Base-by-base conservation (phyloP, 1,140 invertebrate species). In the Drosophila triauraria region DNA sequence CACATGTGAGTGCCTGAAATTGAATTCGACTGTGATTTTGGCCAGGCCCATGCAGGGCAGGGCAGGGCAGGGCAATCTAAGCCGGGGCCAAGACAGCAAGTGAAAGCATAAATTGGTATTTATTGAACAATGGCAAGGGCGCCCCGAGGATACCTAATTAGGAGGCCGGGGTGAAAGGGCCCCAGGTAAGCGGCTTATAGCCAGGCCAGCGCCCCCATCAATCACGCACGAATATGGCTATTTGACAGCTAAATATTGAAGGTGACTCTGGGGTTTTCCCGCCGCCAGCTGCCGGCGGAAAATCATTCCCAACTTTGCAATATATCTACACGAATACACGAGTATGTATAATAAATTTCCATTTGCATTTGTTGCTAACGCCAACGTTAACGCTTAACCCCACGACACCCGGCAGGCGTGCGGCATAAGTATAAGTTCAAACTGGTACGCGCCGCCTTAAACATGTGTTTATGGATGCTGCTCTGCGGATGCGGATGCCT, bases 341-440 rank as follows among this genome's bases (percentile, higher is more conserved):
- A 63, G 63, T 75, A 82, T 86, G 83, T 82, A 82, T 86, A 82
- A 86, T 86, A 86, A 86, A 86, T 86, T 86, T 87, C 80, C 83
- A 87, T 87, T 86, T 87, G 75, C 58, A 27, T 63, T 48, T 61
- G 61, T 13, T 44, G 48, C 50, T 56, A 4, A 2, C 40, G 42
- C 10, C 40, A 17, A 38, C 51, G 61, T 60, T 59, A 46, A 59
- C 46, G 53, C 43, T 61, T 63, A 75, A 58, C 61, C 61, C 58
- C 76, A 47, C 58, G 43, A 59, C 51, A 57, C 74, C 67, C 59
- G 47, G 60, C 62, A 65, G 44, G 43, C 57, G 61, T 38, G 42
- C 43, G 48, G 70, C 59, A 64, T 88, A 72, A 70, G 77, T 84
- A 64, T 88, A 71, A 70, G 77, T 84, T 84, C 77, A 68, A 67